Evolutionary conservation across 2,797 vertebrate species (phyloP).

Genomic region (Nyctalus aviator): DNA sequence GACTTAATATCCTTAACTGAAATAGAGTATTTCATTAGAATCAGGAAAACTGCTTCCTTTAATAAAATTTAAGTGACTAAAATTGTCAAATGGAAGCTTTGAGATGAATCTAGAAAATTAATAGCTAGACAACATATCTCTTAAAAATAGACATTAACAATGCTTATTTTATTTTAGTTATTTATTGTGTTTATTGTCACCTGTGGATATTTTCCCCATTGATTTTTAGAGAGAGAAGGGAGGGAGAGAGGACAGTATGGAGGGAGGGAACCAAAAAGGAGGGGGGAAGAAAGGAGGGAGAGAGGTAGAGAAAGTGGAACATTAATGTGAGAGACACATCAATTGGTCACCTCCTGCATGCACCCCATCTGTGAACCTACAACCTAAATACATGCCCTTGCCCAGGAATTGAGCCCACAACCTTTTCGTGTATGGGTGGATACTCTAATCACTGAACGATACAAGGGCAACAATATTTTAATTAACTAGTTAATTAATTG

Average conservation of each 20-base stretch:
- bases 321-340: not conserved
- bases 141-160: not conserved
- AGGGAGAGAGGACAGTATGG: not conserved
- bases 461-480: not conserved
- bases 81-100: conserved; percentile 14
- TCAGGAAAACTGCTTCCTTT: not conserved
- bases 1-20: not conserved
- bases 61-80: conserved; percentile 59
- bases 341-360: not conserved
- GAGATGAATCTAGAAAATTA: conserved; percentile 58
- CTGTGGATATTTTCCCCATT: not conserved
- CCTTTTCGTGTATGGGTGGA: not conserved
- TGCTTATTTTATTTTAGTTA: not conserved
- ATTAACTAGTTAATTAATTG: not conserved
- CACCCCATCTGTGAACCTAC: not conserved
- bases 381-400: not conserved
- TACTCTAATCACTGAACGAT: not conserved
- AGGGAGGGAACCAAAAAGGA: not conserved
- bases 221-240: not conserved
- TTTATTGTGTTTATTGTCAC: not conserved
- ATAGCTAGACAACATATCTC: not conserved
- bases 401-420: not conserved
- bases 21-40: not conserved
- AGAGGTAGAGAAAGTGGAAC: not conserved
- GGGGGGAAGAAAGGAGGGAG: not conserved